Evolutionary conservation across 2,113 vertebrate species (phyloP), one percentile per base, ranked within the genome.

Genomic region (Xenopus laevis): DNA sequence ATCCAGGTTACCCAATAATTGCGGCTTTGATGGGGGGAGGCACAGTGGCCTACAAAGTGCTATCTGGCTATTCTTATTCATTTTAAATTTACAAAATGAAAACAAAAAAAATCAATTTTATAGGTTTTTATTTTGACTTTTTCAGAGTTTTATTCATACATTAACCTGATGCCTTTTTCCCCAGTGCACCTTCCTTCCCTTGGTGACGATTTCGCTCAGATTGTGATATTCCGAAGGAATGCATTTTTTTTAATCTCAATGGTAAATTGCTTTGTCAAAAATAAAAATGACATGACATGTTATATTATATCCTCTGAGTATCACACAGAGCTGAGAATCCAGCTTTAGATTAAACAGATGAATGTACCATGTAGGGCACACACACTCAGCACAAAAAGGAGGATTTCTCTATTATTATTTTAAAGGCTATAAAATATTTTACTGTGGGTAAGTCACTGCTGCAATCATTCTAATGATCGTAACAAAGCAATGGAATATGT

Each of bases 1-100:
- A 68, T 53, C 44, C 72, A 69, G 73, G 73, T 75, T 65, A 75
- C 18, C 20, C 53, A 16, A 12, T 21, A 27, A 46, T 75, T 75
- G 57, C 21, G 23, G 65, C 40, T 33, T 1, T 45, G 50, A 20
- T 44, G 45, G 58, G 20, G 33, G n/a, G 15, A 9, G 47, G 55
- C 23, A 21, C 27, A 20, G 68, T 60, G 16, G 61, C 55, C 17
- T 40, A 17, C 44, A 55, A 30, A 50, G 7, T 27, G 23, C 23
- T 27, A 4, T 61, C 40, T 68, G 46, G 44, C 40, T 47, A 9
- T 17, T 68, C 47, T 27, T 55, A 27, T 18, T 58, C 20, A 45
- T 66, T 44, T 10, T 50, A 27, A 68, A 75, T 75, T 33, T 68
- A 12, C 11, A 27, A 62, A 68, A 62, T 33, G 61, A 62, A 61